These are phyloP conservation scores for Eulacestoma nigropectus DNA, from an alignment of 2,113 vertebrate genomes.

Conservation along the genomic window DNA sequence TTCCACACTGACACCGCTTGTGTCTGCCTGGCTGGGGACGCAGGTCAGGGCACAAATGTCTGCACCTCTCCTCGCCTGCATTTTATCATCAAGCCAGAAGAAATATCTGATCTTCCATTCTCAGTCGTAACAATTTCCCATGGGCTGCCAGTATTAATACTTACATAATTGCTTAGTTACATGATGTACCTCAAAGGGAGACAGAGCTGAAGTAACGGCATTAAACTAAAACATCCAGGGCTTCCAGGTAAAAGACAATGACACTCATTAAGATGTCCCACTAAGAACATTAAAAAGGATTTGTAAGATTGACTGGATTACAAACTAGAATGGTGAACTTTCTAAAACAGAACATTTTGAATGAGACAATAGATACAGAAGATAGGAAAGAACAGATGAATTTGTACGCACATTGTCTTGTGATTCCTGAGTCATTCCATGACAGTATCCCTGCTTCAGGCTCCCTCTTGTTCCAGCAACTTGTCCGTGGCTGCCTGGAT, in stretches of 20 bases:
- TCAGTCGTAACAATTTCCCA: background rate
- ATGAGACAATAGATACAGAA: background rate
- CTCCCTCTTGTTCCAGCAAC: background rate
- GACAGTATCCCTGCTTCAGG: background rate
- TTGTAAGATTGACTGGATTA: background rate
- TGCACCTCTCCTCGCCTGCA: background rate
- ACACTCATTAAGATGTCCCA: background rate
- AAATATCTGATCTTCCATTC: background rate
- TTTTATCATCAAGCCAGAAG: background rate
- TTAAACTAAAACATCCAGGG: background rate
- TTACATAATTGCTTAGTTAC: fast-evolving
- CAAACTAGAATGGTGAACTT: background rate
- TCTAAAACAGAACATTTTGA: background rate
- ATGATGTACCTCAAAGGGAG: background rate
- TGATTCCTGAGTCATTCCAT: background rate
- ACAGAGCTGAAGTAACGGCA: background rate
- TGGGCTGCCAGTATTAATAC: background rate
- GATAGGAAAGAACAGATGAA: background rate
- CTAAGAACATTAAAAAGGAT: background rate
- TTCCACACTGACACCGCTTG: background rate
- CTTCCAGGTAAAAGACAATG: background rate
- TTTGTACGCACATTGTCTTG: background rate
- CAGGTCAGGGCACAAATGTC: background rate
- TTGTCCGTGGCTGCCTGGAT: background rate
- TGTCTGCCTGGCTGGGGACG: background rate